Evolutionary conservation across 1,140 invertebrate genomes (phyloP).

Genomic region (Bombus huntii): DNA sequence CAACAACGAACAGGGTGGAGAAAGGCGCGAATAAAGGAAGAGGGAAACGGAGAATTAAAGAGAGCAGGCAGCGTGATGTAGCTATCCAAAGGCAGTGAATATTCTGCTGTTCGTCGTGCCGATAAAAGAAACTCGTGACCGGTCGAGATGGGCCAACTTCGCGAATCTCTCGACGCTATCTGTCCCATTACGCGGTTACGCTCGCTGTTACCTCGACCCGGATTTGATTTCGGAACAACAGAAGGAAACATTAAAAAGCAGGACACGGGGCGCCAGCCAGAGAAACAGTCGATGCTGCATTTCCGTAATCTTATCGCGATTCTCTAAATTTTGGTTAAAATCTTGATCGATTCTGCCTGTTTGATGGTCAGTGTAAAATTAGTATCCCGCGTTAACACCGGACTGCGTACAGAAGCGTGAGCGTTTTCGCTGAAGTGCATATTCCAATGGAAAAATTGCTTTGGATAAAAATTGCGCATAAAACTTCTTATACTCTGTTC

Average conservation of each 20-base stretch:
- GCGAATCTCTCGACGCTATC: slow-evolving; percentile 34
- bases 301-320: neutral
- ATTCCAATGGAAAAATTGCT: neutral
- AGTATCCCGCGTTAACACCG: neutral
- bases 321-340: neutral
- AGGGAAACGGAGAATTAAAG: slow-evolving; percentile 3
- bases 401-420: too few species aligned
- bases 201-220: slow-evolving; percentile 30
- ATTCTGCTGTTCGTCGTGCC: slow-evolving; percentile 28
- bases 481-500: too few species aligned
- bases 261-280: neutral
- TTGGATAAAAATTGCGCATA: neutral
- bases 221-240: slow-evolving; percentile 31
- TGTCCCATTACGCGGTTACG: slow-evolving; percentile 44
- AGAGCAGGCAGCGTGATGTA: neutral
- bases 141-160: slow-evolving; percentile 29
- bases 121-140: slow-evolving; percentile 63
- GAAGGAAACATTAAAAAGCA: slow-evolving; percentile 24
- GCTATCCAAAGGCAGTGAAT: slow-evolving; percentile 48
- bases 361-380: neutral
- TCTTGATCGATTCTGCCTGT: too few species aligned
- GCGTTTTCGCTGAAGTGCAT: neutral
- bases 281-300: neutral
- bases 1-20: slow-evolving; percentile 34
- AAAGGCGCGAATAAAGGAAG: slow-evolving; percentile 10